Evolutionary conservation across 2,797 vertebrate species (phyloP), one percentile per base, ranked within the genome.

Genomic region (Nothura maculosa): DNA sequence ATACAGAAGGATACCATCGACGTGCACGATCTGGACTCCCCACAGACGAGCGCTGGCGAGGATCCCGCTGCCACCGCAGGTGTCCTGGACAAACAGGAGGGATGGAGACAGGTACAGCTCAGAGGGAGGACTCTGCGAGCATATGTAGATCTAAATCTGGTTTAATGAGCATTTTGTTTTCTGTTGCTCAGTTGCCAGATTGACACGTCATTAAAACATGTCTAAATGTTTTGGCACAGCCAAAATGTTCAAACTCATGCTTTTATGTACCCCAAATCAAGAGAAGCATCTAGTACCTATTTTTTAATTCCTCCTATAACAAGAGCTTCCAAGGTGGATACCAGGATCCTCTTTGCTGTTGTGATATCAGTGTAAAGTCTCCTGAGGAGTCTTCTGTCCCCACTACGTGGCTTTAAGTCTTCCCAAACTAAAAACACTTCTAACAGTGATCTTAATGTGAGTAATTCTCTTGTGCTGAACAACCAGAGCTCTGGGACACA

Each of bases 1-100:
- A 63, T 30, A 5, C 43, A 68, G 55, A 98, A 98, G 98, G 97
- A 98, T 99, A 99, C 98, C 98, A 25, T 99, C 98, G 72, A 98
- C 98, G n/a, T 97, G 97, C 79, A 99, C 89, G 88, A 99, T 98
- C 97, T 97, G 98, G 72, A 99, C 98, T 61, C 99, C 98, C 99
- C 98, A 99, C 42, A 98, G 98, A 47, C 92, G 97, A 32, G 99
- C 98, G 5, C 87, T 98, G 92, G 96, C 93, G 88, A 99, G 97
- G 88, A 98, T 97, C 80, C 97, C 98, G 96, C 94, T 98, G 87
- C 94, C 94, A 64, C 94, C 92, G 91, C 97, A 96, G 87, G 97
- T 92, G 64, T 98, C 98, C 98, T 99, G 96, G 7, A 63, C 52
- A 92, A 40, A 86, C 47, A 89, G 14, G 86, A 95, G 86, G 90